A percentile compares a stretch with the other conserved stretches of the same genome.
phyloP scores from a whole-genome alignment of 1,140 invertebrate genomes.

The Bombus sibiricus region DNA sequence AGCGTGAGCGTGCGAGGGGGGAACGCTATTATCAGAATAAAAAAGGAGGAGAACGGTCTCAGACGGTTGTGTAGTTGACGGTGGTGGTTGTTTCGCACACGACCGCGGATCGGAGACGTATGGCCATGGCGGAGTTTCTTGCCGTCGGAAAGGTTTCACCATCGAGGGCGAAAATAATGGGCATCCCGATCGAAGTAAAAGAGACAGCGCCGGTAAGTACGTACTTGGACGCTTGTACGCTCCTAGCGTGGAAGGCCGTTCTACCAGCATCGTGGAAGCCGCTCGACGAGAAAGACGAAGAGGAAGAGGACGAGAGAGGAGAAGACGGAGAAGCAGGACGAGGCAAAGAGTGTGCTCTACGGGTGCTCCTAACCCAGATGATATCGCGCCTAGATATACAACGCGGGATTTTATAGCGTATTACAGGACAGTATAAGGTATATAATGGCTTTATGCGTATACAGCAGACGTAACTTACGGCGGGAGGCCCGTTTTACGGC shows the following conservation, averaged over 20 bases:
- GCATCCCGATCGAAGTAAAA: slow-evolving; percentile 52
- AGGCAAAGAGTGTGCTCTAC: slow-evolving; percentile 59
- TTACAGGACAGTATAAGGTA: slow-evolving; percentile 76
- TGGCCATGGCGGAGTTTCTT: slow-evolving; percentile 22
- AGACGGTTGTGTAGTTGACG: not conserved
- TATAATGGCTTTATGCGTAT: slow-evolving; percentile 78
- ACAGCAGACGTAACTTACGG: slow-evolving; percentile 72
- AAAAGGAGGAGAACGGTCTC: not conserved
- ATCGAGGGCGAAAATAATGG: slow-evolving; percentile 63
- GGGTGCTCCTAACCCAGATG: slow-evolving; percentile 77
- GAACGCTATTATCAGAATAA: slow-evolving; percentile 32
- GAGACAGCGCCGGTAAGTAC: slow-evolving; percentile 61
- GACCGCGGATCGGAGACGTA: slow-evolving; percentile 36
- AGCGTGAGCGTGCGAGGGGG: no score
- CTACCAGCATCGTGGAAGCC: slow-evolving; percentile 46
- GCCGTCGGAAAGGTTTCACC: slow-evolving; percentile 41
- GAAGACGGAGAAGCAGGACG: slow-evolving; percentile 11
- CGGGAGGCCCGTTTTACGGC: slow-evolving; percentile 70
- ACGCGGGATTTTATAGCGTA: slow-evolving; percentile 76
- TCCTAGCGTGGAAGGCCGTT: slow-evolving; percentile 44
- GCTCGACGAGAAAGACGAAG: slow-evolving; percentile 29
- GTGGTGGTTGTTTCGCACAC: slow-evolving; percentile 31
- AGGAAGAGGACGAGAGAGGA: not conserved
- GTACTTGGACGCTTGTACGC: slow-evolving; percentile 50
- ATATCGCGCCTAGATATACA: slow-evolving; percentile 78